Percentiles rank a stretch among this genome's conserved stretches.
These are phyloP conservation scores for Lophochroa leadbeateri DNA, from an alignment of 2,113 vertebrate species.

Conservation along the genomic window DNA sequence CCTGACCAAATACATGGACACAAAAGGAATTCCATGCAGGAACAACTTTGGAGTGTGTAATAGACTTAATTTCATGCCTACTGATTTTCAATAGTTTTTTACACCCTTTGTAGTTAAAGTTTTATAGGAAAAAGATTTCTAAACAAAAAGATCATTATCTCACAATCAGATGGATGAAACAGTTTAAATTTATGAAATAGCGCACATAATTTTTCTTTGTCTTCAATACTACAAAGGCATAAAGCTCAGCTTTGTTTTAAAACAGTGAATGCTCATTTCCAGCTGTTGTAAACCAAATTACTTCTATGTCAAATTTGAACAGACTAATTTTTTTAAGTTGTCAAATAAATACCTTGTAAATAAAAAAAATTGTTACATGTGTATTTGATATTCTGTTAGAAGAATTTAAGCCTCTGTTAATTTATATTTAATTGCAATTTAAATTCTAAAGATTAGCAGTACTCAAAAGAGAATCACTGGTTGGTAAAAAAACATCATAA, in stretches of 20 bases:
- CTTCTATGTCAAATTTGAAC: neutral
- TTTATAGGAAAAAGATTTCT: neutral
- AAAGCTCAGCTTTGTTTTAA: neutral
- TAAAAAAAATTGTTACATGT: neutral
- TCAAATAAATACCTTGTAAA: neutral
- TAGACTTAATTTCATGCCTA: neutral
- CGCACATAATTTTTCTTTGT: neutral
- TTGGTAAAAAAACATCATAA: slow-evolving; percentile 11
- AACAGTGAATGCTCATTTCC: neutral
- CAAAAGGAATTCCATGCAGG: neutral
- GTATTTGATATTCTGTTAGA: slow-evolving; percentile 26
- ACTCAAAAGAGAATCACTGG: neutral
- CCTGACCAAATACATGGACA: accelerated
- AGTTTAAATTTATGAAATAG: neutral
- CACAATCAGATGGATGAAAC: neutral
- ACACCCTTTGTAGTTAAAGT: neutral
- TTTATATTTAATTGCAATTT: slow-evolving; percentile 18
- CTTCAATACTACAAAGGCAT: neutral
- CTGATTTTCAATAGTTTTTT: neutral
- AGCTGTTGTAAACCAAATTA: neutral
- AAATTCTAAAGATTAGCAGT: neutral
- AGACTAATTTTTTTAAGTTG: neutral
- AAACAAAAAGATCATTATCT: neutral
- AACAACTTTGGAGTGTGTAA: neutral
- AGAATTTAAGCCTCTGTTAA: neutral